These are phyloP conservation scores for Trachymyrmex cornetzi DNA, from an alignment of 1,140 invertebrate genomes.

Conservation along the genomic window DNA sequence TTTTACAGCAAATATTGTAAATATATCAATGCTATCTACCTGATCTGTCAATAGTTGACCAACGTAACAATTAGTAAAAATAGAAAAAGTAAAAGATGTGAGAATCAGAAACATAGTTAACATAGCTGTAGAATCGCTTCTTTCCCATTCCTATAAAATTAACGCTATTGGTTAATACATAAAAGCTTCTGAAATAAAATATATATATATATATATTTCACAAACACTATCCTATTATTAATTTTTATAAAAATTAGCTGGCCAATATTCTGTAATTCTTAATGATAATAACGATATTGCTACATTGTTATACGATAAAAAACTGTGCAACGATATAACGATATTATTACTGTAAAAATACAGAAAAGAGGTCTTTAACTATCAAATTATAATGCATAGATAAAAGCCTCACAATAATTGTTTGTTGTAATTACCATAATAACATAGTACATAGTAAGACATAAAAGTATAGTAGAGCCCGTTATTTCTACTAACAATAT, in stretches of 20 bases:
- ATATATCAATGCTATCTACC: constrained; percentile 47
- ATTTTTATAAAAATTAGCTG: constrained; percentile 43
- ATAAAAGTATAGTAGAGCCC: constrained; percentile 74
- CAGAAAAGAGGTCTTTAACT: constrained; percentile 3
- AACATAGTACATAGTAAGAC: constrained; percentile 68
- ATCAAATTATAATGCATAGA: constrained; percentile 46
- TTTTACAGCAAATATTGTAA: constrained; percentile 19
- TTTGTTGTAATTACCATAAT: constrained; percentile 55
- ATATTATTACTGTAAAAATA: too few relatives aligned
- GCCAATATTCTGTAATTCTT: too few relatives aligned
- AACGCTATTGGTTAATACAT: neutral
- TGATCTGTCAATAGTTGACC: constrained; percentile 74
- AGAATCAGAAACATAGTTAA: constrained; percentile 41
- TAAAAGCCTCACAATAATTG: neutral
- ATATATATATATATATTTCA: too few relatives aligned
- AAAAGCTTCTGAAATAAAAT: too few relatives aligned
- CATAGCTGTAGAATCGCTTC: constrained; percentile 43
- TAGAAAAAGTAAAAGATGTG: constrained; percentile 68
- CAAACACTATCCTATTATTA: constrained; percentile 20
- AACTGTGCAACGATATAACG: too few relatives aligned
- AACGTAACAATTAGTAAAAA: constrained; percentile 76
- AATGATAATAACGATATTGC: too few relatives aligned
- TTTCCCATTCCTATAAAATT: constrained; percentile 75
- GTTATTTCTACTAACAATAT: constrained; percentile 73
- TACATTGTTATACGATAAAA: too few relatives aligned